A percentile compares a stretch with the other conserved stretches of the same genome.
Conservation (phyloP, 2,113 vertebrate species). For the Sylvia atricapilla region DNA sequence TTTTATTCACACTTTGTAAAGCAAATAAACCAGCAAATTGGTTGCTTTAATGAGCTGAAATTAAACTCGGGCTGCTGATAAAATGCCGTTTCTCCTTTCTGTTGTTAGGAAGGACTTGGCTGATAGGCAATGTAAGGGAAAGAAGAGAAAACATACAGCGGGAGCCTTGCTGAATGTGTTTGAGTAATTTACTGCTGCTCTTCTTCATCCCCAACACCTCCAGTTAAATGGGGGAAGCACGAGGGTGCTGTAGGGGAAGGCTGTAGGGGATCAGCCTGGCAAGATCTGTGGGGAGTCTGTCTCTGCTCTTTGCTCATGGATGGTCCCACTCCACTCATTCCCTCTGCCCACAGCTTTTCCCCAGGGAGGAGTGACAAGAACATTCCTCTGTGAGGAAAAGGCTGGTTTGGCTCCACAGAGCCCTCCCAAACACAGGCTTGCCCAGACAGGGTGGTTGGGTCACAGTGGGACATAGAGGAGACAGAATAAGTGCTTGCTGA, state of each 20-base stretch:
- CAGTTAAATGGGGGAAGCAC: neutral
- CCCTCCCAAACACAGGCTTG: neutral
- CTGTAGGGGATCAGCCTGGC: neutral
- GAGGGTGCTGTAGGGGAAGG: neutral
- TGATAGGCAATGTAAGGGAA: neutral
- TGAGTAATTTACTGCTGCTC: neutral
- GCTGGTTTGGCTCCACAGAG: neutral
- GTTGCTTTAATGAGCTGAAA: conserved; percentile 71
- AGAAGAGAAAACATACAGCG: conserved; percentile 7
- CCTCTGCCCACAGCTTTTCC: neutral
- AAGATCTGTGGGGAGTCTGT: neutral
- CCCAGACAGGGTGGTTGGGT: neutral
- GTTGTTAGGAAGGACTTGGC: conserved; percentile 26
- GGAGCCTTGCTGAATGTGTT: neutral
- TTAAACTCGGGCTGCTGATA: conserved; percentile 63
- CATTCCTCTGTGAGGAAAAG: neutral
- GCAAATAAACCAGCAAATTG: conserved; percentile 71
- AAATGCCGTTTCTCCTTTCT: conserved; percentile 58
- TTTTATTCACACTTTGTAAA: conserved; percentile 69
- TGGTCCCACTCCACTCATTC: neutral
- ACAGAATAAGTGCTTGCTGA: neutral
- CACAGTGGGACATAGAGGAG: neutral
- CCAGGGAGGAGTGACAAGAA: neutral
- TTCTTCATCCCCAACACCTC: neutral
- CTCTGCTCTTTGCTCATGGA: neutral